Percentiles rank a stretch among this genome's conserved stretches.
These are phyloP conservation scores for Gymnoscopelus braueri DNA, from an alignment of 2,797 vertebrate genomes.

Conservation along the genomic window DNA sequence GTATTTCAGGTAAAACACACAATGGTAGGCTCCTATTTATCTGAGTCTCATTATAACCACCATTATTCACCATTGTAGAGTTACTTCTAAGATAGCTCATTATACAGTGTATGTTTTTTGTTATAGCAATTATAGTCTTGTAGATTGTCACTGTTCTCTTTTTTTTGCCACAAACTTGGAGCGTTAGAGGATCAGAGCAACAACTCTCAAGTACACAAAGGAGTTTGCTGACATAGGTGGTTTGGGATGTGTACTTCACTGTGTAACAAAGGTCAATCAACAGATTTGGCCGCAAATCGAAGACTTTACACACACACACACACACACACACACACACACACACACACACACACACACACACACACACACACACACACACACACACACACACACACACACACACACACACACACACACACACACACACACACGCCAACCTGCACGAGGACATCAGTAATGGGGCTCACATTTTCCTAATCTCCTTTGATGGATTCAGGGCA, in stretches of 20 bases:
- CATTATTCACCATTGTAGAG: constrained; percentile 9
- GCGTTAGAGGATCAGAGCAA: constrained; percentile 45
- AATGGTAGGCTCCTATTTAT: constrained; percentile 4
- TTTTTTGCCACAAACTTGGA: constrained; percentile 26
- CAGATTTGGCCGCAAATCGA: constrained; percentile 70
- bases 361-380: constrained; percentile 4
- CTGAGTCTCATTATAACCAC: constrained; percentile 30
- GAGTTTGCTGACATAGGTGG: constrained; percentile 49
- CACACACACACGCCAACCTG: constrained; percentile 49
- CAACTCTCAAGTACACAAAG: constrained; percentile 53
- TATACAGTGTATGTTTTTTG: constrained; percentile 28
- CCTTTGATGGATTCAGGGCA: constrained; percentile 94
- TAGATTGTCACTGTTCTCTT: neutral
- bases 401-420: too few species aligned
- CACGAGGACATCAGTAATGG: constrained; percentile 91
- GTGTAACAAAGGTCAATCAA: constrained; percentile 72
- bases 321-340: neutral
- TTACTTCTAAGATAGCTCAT: constrained; percentile 42
- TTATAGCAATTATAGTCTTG: neutral
- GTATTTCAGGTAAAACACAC: constrained; percentile 17
- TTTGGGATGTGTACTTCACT: constrained; percentile 50
- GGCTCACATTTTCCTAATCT: constrained; percentile 93
- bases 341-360: constrained; percentile 48
- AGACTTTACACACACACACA: constrained; percentile 36
- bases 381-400: too few species aligned